Percentiles rank a stretch among this genome's conserved stretches.
These are phyloP conservation scores for Drosophila kuntzei DNA, from an alignment of 2,888 invertebrate genomes.

Conservation along the genomic window DNA sequence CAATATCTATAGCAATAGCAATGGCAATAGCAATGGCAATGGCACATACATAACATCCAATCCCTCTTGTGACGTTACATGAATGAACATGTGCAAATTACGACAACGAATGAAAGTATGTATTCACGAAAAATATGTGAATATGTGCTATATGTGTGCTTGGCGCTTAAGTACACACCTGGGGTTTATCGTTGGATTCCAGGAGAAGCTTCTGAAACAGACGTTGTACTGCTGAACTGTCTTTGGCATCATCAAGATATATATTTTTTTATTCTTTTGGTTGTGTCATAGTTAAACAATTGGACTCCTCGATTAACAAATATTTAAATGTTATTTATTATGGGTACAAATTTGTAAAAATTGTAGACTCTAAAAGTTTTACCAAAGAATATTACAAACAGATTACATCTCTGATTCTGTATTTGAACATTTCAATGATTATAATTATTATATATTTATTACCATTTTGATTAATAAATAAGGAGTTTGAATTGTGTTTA, in stretches of 20 bases:
- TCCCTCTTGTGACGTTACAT: conserved; percentile 69
- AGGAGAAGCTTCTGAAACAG: neutral
- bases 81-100: conserved; percentile 72
- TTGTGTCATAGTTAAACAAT: too few relatives aligned
- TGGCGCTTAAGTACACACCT: conserved; percentile 11
- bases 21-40: too few relatives aligned
- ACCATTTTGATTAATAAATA: too few relatives aligned
- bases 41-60: conserved; percentile 27
- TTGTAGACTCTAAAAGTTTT: too few relatives aligned
- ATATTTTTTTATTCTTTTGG: neutral
- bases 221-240: neutral
- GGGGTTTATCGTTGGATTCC: conserved; percentile 1
- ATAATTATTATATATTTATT: too few relatives aligned
- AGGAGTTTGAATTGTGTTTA: too few relatives aligned
- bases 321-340: too few relatives aligned
- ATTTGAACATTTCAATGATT: too few relatives aligned
- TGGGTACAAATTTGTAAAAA: too few relatives aligned
- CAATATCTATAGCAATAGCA: conserved; percentile 4
- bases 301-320: too few relatives aligned
- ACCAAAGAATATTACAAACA: too few relatives aligned
- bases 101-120: conserved; percentile 19
- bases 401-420: too few relatives aligned
- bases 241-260: neutral
- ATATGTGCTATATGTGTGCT: neutral
- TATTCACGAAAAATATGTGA: neutral